These are phyloP conservation scores for Patella vulgata DNA, from an alignment of 1,140 invertebrate genomes.

Conservation along the genomic window DNA sequence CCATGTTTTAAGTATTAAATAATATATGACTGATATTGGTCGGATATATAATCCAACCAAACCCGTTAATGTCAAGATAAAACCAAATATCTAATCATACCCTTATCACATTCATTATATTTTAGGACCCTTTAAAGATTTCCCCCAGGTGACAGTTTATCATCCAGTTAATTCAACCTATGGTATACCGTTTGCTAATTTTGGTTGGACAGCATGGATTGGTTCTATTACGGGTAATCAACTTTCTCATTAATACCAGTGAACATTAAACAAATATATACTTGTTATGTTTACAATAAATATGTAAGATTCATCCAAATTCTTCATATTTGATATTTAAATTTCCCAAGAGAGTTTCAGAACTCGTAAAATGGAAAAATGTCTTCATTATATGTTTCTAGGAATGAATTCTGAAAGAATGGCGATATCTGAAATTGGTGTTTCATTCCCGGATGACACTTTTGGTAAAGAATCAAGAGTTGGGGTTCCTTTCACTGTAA, in stretches of 20 bases:
- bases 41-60: too few species aligned
- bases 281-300: too few species aligned
- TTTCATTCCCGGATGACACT: constrained; percentile 48
- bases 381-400: constrained; percentile 15
- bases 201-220: constrained; percentile 49
- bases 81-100: too few species aligned
- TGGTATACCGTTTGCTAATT: constrained; percentile 48
- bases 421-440: constrained; percentile 56
- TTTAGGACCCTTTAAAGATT: constrained; percentile 53
- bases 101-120: too few species aligned
- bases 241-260: not conserved
- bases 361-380: constrained; percentile 12
- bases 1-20: too few species aligned
- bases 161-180: constrained; percentile 38
- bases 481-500: constrained; percentile 52
- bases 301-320: too few species aligned
- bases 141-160: constrained; percentile 55
- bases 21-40: too few species aligned
- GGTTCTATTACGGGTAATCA: constrained; percentile 44
- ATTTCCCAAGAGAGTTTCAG: too few species aligned
- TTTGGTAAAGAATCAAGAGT: constrained; percentile 50
- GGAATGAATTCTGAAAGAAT: constrained; percentile 47
- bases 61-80: too few species aligned
- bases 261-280: too few species aligned
- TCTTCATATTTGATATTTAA: too few species aligned